Evolutionary conservation across 1,140 invertebrate genomes (phyloP).

Genomic region (Hylaeus anthracinus): DNA sequence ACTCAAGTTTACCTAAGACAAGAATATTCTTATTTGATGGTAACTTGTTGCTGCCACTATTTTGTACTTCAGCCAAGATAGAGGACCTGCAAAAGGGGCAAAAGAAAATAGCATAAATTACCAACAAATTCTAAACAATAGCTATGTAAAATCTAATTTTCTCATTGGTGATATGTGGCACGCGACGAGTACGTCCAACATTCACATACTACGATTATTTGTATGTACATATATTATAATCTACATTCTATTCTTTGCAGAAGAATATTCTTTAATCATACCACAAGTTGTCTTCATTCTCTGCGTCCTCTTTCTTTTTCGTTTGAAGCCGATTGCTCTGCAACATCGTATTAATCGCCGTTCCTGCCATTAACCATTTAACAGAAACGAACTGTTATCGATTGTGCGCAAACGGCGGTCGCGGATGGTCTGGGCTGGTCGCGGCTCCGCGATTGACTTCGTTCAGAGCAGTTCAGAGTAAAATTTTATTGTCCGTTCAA

Average conservation of each 20-base stretch:
- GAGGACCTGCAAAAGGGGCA: conserved; percentile 88
- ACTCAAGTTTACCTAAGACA: conserved; percentile 86
- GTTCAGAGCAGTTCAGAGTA: no score
- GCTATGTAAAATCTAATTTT: conserved; percentile 19
- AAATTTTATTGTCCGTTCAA: neutral
- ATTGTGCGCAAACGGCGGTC: conserved; percentile 26
- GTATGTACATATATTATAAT: conserved; percentile 2
- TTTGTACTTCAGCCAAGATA: conserved; percentile 96
- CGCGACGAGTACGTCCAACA: conserved; percentile 6
- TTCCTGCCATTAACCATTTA: conserved; percentile 73
- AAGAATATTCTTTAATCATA: conserved; percentile 72
- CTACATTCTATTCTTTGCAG: conserved; percentile 1
- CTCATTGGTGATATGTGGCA: conserved; percentile 20
- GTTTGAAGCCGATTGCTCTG: conserved; percentile 83
- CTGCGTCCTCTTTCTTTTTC: conserved; percentile 84
- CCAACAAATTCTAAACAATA: neutral
- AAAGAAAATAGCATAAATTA: conserved; percentile 45
- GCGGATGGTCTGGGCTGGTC: neutral
- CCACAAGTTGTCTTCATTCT: conserved; percentile 86
- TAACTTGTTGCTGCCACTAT: conserved; percentile 95
- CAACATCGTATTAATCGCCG: conserved; percentile 73
- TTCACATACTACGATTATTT: neutral
- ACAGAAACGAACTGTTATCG: conserved; percentile 57
- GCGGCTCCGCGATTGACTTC: no score
- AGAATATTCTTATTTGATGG: conserved; percentile 95